Evolutionary conservation across 2,888 invertebrate genomes (phyloP), one percentile per base, ranked within the genome.

Genomic region (Lapara coniferarum): DNA sequence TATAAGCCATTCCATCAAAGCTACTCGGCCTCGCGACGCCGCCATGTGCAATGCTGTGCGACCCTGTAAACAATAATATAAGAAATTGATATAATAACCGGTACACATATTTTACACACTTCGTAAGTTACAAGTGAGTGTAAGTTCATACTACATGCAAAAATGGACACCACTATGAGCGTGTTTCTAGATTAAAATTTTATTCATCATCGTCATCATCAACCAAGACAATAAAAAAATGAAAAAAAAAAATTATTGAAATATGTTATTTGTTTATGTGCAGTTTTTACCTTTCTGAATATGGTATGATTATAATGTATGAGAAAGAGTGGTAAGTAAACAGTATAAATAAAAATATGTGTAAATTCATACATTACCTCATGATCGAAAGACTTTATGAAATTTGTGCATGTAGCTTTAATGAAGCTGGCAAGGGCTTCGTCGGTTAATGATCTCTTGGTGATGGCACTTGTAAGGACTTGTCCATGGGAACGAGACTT

Each of bases 41-140:
- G 97, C 95, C 86, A 97, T 93, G 84, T 98, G 98, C 14, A 98
- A 92, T 0, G 96, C 95, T 37, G 96, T 96, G n/a, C 97, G 95
- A 10, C 98, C 98, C 90, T 95, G 79, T 19, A 79, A 75, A 37
- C 37, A 37, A 37, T 37, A 4, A 25, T 25, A 25, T 25, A 25
- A 25, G 25, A 25, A 25, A 25, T 25, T 25, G 25, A 25, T 25
- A 25, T 25, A 25, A 25, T 25, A 25, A 25, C 25, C 25, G 25
- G 25, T 25, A 25, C 1, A 25, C 25, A 25, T 25, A 1, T 25
- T 25, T 25, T 2, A 25, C 25, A 25, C 25, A 25, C 25, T 25
- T 25, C 25, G 25, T 25, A 25, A 25, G 25, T 25, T 25, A 25
- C 25, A 25, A 25, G 25, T 25, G 2, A 25, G 1, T 25, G 2